These are phyloP conservation scores for Mycogona germanica DNA, from an alignment of 2,888 invertebrate species.

Conservation along the genomic window DNA sequence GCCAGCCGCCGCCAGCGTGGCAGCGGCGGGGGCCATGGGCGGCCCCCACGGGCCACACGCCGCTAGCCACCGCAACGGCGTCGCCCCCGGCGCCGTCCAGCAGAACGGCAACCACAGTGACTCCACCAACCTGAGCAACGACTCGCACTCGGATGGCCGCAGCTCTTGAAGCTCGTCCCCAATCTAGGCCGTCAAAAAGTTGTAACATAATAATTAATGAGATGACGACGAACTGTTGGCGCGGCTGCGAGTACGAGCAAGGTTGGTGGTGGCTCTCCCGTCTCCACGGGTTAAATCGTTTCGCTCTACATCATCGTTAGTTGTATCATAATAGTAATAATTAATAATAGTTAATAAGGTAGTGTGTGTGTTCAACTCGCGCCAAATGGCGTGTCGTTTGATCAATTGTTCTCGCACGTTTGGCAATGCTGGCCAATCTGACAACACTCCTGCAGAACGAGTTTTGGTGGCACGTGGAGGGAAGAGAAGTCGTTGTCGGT, in stretches of 20 bases:
- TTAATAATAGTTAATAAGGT: no score
- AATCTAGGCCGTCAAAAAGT: background rate
- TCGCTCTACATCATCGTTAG: no score
- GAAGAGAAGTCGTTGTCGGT: no score
- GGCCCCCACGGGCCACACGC: background rate
- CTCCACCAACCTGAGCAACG: conserved; percentile 14
- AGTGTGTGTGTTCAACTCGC: no score
- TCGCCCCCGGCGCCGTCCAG: conserved; percentile 1
- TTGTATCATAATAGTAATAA: no score
- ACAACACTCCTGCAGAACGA: no score
- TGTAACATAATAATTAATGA: background rate
- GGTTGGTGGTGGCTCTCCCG: no score
- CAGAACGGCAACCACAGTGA: conserved; percentile 20
- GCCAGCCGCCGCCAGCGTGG: background rate
- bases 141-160: conserved; percentile 18
- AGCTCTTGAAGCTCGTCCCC: conserved; percentile 16
- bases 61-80: background rate
- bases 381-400: no score
- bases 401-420: no score
- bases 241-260: background rate
- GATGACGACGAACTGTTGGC: background rate
- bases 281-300: background rate
- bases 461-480: no score
- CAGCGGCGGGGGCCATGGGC: background rate
- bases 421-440: no score